Evolutionary conservation across 2,888 invertebrate species (phyloP).

Genomic region (Hydrotaea cyrtoneurina): DNA sequence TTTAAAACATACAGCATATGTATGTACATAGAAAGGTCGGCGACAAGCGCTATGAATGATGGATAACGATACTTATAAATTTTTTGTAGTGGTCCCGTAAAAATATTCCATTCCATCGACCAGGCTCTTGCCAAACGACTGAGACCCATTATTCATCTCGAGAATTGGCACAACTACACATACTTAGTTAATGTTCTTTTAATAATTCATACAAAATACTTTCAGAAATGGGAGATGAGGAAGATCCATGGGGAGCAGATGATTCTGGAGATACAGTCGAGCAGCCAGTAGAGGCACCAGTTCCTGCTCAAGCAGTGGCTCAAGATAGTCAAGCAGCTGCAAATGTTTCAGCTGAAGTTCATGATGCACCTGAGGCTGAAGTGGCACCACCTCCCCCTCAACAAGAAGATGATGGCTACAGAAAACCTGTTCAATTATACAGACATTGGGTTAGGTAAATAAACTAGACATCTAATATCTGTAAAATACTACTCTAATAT

Average conservation of each 20-base stretch:
- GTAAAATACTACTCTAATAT: too few relatives aligned
- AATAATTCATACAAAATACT: too few relatives aligned
- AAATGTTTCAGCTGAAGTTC: constrained; percentile 77
- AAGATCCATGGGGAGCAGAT: constrained; percentile 83
- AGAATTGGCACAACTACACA: too few relatives aligned
- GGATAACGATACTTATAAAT: too few relatives aligned
- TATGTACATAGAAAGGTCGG: too few relatives aligned
- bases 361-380: constrained; percentile 81
- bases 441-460: constrained; percentile 90
- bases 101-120: too few relatives aligned
- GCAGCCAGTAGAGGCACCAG: constrained; percentile 54
- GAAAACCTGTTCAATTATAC: constrained; percentile 86
- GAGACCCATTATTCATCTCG: too few relatives aligned
- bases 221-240: constrained; percentile 81
- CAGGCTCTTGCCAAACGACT: too few relatives aligned
- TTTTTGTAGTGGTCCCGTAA: too few relatives aligned
- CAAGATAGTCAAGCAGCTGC: constrained; percentile 77
- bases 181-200: too few relatives aligned
- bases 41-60: too few relatives aligned
- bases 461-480: constrained; percentile 14
- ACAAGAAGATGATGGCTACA: constrained; percentile 83
- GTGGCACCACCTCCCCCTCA: constrained; percentile 81
- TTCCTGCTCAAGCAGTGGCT: constrained; percentile 70
- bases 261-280: constrained; percentile 73
- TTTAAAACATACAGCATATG: too few relatives aligned